Conservation (phyloP, 2,888 invertebrate genomes). For the Apodemia duryi region DNA sequence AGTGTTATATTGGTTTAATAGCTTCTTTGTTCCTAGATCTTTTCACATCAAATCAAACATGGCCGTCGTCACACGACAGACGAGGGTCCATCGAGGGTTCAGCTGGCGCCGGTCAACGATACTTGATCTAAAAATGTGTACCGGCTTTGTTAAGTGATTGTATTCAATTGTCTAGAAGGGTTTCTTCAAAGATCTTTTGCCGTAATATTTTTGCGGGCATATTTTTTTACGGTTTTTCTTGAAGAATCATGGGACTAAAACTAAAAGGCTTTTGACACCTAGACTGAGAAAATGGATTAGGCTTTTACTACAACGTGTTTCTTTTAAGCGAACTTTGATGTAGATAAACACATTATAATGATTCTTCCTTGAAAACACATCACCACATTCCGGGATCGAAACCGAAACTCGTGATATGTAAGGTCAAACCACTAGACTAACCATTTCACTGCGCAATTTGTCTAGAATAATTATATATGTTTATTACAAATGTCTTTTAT, state of each 20-base stretch:
- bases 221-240: background rate
- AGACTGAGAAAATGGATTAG: background rate
- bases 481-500: too few species aligned
- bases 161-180: constrained; percentile 8
- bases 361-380: too few species aligned
- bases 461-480: too few species aligned
- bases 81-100: constrained; percentile 4
- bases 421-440: too few species aligned
- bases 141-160: constrained; percentile 17
- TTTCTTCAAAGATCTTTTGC: background rate
- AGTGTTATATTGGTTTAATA: background rate
- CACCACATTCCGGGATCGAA: too few species aligned
- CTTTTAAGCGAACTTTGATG: background rate
- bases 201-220: background rate
- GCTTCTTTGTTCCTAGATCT: constrained; percentile 12
- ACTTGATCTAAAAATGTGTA: constrained; percentile 20
- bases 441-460: too few species aligned
- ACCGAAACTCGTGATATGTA: too few species aligned
- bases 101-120: constrained; percentile 8
- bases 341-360: too few species aligned
- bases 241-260: background rate
- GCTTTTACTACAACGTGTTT: background rate
- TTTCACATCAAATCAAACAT: constrained; percentile 15
- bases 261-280: constrained; percentile 1
- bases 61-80: constrained; percentile 11